These are phyloP conservation scores for Periplaneta americana DNA, from an alignment of 1,140 invertebrate genomes.

Conservation along the genomic window DNA sequence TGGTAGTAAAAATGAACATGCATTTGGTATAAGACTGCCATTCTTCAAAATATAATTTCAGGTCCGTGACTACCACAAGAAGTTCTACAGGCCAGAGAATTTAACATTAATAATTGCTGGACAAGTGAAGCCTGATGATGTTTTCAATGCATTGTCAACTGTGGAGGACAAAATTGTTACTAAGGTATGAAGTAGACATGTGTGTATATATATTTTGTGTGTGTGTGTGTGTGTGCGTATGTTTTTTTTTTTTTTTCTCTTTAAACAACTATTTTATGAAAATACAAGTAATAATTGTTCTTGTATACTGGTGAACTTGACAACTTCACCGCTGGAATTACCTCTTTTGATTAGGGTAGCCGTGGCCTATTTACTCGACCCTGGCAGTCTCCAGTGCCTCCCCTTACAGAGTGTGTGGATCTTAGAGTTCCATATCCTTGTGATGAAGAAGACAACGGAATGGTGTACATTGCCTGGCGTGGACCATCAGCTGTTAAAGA, in stretches of 20 bases:
- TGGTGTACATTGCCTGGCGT: conserved; percentile 74
- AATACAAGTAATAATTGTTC: too few relatives aligned
- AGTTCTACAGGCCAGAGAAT: conserved; percentile 90
- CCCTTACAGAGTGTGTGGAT: conserved; percentile 46
- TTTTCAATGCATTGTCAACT: conserved; percentile 65
- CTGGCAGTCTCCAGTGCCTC: conserved; percentile 67
- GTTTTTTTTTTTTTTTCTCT: too few relatives aligned
- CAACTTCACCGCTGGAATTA: too few relatives aligned
- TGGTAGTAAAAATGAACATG: too few relatives aligned
- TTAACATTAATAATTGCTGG: conserved; percentile 79
- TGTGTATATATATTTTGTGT: too few relatives aligned
- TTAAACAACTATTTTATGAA: too few relatives aligned
- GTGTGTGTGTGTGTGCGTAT: too few relatives aligned
- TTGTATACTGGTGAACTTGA: too few relatives aligned
- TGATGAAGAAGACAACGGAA: conserved; percentile 80
- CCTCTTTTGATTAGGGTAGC: conserved; percentile 40
- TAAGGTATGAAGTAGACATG: conserved; percentile 58
- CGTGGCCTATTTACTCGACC: conserved; percentile 58
- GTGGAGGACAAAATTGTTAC: conserved; percentile 74
- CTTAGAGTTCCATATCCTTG: conserved; percentile 63
- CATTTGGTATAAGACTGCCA: too few relatives aligned
- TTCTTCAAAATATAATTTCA: conserved; percentile 41
- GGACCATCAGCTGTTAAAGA: conserved; percentile 63
- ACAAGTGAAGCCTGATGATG: conserved; percentile 65
- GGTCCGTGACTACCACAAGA: conserved; percentile 73